Base-by-base conservation (phyloP, 2,797 vertebrate genomes). In the Lycodopsis pacificus region DNA sequence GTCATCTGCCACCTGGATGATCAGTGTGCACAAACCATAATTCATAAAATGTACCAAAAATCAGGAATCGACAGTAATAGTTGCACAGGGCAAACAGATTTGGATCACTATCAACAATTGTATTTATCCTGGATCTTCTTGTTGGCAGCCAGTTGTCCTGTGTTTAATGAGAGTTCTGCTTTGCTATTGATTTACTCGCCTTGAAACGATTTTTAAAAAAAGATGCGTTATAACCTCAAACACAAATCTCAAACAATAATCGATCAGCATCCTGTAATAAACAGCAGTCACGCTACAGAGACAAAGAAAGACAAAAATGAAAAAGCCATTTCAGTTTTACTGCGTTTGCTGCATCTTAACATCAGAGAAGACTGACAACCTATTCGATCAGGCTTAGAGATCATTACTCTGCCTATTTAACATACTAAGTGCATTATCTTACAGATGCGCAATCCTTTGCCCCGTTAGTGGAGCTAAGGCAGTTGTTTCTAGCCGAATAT, bases 231-330 rank as follows among this genome's bases (percentile, higher is more conserved):
- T 38, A 30, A 2, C 19, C 67, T 67, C 49, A 57, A 54, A 59
- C 22, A 58, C 67, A 53, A 70, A 80, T 40, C 32, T 69, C 48
- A 56, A 79, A 69, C 48, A 68, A 65, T 64, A 83, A 73, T 70
- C 13, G 40, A 30, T 73, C 49, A 30, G 51, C 17, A 25, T 65
- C 19, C 42, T 10, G n/a, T 57, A 65, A 65, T 73, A 71, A 71
- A 61, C 19, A 34, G 20, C 20, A 1, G 0, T 32, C 6, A 12
- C 2, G 27, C 22, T n/a, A 36, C 49, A 0, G 19, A 65, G n/a
- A 72, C 42, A 67, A 71, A 82, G 12, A 32, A 65, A 38, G 63
- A 56, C 70, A 56, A 54, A 76, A 78, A 51, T 30, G 9, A 34
- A 73, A 76, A 70, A 13, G 5, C 7, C 5, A 25, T 76, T 53